phyloP scores from a whole-genome alignment of 2,888 invertebrate species.

The Lottia gigantea region DNA sequence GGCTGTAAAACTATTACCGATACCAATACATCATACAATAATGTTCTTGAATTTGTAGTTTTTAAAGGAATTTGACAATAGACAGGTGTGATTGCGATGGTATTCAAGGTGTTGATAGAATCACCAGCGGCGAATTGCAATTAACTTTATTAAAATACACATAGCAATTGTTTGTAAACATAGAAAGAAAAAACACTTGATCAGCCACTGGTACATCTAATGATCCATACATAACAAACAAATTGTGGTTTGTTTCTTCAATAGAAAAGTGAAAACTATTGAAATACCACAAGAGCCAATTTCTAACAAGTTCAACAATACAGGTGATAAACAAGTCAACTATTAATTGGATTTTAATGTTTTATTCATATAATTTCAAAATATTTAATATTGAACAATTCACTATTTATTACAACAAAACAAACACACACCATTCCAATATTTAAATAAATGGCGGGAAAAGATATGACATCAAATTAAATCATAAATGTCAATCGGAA shows the following conservation, averaged over 20 bases:
- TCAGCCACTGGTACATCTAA: slow-evolving; percentile 6
- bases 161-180: neutral
- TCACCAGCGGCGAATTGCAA: slow-evolving; percentile 11
- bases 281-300: no score
- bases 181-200: neutral
- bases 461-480: no score
- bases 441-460: no score
- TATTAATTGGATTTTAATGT: no score
- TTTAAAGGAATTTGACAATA: neutral
- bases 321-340: no score
- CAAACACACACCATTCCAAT: no score
- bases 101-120: neutral
- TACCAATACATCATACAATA: neutral
- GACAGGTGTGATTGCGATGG: slow-evolving; percentile 3
- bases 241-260: neutral
- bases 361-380: no score
- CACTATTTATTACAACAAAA: no score
- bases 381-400: no score
- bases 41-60: neutral
- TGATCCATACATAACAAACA: slow-evolving; percentile 3
- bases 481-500: no score
- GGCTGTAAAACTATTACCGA: slow-evolving; percentile 7
- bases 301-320: no score
- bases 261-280: no score
- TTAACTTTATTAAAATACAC: slow-evolving; percentile 7